phyloP scores from a whole-genome alignment of 2,113 vertebrate species.

The Atlantisia rogersi region DNA sequence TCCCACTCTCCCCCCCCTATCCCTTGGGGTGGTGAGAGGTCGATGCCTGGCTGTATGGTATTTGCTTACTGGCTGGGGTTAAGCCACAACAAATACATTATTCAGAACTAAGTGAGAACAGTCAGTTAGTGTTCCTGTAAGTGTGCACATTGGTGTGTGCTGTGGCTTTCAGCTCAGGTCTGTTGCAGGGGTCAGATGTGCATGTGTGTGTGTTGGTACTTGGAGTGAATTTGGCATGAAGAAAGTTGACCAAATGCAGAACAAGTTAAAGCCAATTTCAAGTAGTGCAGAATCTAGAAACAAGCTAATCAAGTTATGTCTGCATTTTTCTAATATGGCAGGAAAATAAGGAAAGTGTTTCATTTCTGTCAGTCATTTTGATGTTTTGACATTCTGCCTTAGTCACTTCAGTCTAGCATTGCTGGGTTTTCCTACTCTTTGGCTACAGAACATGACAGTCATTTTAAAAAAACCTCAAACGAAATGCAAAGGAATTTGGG shows the following conservation, averaged over 20 bases:
- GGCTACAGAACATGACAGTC: not conserved
- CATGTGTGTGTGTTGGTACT: not conserved
- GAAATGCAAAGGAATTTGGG: not conserved
- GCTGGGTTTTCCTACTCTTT: not conserved
- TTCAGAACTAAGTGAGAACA: not conserved
- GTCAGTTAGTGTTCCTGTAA: not conserved
- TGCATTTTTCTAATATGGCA: not conserved
- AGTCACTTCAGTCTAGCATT: not conserved
- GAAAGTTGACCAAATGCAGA: slow-evolving; percentile 27
- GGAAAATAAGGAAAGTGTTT: slow-evolving; percentile 20
- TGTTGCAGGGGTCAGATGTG: rapidly evolving
- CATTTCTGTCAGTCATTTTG: not conserved
- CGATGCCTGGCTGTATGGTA: too few species aligned
- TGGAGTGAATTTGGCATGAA: not conserved
- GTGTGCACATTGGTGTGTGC: rapidly evolving
- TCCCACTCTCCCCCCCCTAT: too few species aligned
- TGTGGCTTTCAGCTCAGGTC: not conserved
- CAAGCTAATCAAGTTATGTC: not conserved
- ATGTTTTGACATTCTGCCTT: slow-evolving; percentile 10
- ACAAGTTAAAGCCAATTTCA: slow-evolving; percentile 1
- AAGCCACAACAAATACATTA: not conserved
- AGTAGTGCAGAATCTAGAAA: not conserved
- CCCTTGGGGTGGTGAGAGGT: too few species aligned
- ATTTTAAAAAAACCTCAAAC: not conserved
- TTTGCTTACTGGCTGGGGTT: too few species aligned